Percentiles rank a stretch among this genome's conserved stretches.
Evolutionary conservation across 2,888 invertebrate genomes (phyloP).

Genomic region (Antitype chi): DNA sequence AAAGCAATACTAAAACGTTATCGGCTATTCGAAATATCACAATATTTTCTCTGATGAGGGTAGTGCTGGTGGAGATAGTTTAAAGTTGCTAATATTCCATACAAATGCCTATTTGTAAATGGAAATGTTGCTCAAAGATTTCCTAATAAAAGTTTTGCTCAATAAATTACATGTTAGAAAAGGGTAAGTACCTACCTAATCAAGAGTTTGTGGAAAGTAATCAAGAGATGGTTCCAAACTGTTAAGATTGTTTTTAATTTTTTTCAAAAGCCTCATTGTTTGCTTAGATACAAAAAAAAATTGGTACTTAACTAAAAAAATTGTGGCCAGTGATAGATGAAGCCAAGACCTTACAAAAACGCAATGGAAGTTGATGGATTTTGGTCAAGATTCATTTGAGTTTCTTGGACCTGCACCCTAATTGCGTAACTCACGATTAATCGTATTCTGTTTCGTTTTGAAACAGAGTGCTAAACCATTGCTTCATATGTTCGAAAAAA

Average conservation of each 20-base stretch:
- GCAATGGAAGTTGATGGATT: neutral
- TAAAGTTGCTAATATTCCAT: neutral
- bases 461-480: no score
- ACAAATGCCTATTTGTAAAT: neutral
- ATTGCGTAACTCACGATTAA: no score
- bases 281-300: neutral
- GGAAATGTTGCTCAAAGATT: neutral
- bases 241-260: neutral
- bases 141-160: neutral
- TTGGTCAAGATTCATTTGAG: neutral
- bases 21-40: neutral
- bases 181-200: no score
- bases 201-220: neutral
- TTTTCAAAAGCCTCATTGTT: neutral
- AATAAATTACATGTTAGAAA: neutral
- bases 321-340: neutral
- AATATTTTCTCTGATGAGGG: slow-evolving; percentile 1
- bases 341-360: neutral
- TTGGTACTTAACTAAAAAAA: neutral
- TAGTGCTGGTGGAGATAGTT: slow-evolving; percentile 10
- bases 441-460: no score
- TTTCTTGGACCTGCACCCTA: slow-evolving; percentile 4
- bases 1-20: neutral
- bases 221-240: slow-evolving; percentile 8
- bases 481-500: no score